These are phyloP conservation scores for Sarcoramphus papa DNA, from an alignment of 2,797 vertebrate species.

Conservation along the genomic window DNA sequence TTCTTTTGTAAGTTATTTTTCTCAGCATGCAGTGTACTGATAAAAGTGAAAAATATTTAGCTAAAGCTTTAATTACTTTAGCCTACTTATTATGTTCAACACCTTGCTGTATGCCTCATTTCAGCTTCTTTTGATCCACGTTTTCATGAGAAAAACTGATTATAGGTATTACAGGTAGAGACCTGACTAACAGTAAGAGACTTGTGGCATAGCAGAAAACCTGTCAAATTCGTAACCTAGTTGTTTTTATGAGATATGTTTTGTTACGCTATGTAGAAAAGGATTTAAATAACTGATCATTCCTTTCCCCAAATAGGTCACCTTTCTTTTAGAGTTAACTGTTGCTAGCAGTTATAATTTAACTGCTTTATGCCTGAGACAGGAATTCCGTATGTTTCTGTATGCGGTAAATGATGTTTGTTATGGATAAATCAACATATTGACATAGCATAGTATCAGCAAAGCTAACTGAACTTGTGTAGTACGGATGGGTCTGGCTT, in stretches of 20 bases:
- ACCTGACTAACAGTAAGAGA: neutral
- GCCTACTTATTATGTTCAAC: slow-evolving; percentile 15
- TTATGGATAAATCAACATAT: neutral
- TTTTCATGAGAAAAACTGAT: slow-evolving; percentile 34
- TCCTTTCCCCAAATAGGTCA: neutral
- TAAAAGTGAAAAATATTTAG: slow-evolving; percentile 21
- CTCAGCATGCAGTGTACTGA: neutral
- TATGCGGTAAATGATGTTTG: neutral
- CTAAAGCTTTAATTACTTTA: slow-evolving; percentile 51
- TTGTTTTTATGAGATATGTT: slow-evolving; percentile 1
- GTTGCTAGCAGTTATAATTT: neutral
- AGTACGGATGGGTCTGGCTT: neutral
- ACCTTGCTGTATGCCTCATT: neutral
- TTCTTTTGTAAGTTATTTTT: neutral
- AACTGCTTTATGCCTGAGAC: neutral
- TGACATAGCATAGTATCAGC: neutral
- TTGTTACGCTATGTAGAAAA: neutral
- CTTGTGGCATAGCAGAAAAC: neutral
- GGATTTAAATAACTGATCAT: slow-evolving; percentile 10
- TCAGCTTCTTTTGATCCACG: neutral
- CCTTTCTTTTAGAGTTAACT: neutral
- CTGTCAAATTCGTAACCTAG: slow-evolving; percentile 23
- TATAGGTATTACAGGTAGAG: slow-evolving; percentile 14
- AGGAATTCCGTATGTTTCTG: neutral
- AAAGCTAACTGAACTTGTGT: neutral